These are phyloP conservation scores for Rhinolophus ferrumequinum DNA, from an alignment of 2,113 vertebrate genomes.

Conservation along the genomic window DNA sequence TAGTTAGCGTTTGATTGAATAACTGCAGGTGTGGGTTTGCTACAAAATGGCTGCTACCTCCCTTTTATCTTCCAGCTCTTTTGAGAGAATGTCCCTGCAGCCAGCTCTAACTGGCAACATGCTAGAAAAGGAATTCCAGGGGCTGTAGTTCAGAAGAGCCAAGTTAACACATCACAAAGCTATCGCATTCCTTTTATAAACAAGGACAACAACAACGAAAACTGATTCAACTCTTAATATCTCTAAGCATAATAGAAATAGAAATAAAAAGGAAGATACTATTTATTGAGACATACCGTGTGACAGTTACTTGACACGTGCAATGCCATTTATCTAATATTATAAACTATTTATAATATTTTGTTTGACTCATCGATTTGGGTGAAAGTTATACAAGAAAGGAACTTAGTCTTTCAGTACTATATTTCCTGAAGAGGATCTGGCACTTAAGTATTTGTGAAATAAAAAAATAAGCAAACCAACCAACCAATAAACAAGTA, in stretches of 20 bases:
- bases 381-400: background rate
- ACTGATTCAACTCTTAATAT: background rate
- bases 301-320: background rate
- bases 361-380: background rate
- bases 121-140: background rate
- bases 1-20: slow-evolving; percentile 1
- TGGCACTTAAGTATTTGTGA: background rate
- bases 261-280: background rate
- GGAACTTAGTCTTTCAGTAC: background rate
- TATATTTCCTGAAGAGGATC: background rate
- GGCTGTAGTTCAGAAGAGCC: background rate
- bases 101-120: background rate
- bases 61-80: background rate
- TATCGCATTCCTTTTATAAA: background rate
- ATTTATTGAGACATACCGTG: background rate
- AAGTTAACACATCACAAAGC: background rate
- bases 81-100: background rate
- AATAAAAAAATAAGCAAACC: background rate
- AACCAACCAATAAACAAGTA: background rate
- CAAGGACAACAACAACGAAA: background rate
- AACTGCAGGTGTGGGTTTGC: background rate
- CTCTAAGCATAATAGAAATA: background rate
- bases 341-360: background rate
- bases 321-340: background rate
- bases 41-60: background rate